Conservation (phyloP, 2,888 invertebrate species). For the Drosophila colorata region DNA sequence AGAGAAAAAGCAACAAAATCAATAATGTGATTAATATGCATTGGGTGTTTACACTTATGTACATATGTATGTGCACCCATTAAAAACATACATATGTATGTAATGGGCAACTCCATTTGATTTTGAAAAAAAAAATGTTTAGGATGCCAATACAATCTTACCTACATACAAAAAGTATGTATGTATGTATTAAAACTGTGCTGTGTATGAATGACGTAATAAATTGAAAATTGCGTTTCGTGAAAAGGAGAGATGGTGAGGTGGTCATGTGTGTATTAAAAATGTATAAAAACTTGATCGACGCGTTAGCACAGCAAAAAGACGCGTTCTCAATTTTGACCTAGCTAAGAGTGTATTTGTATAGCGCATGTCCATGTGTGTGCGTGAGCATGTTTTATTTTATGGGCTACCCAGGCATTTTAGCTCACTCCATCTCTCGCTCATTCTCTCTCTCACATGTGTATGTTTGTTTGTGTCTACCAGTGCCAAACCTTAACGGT, state of each 20-base stretch:
- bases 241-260: slow-evolving; percentile 5
- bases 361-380: slow-evolving; percentile 14
- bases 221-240: slow-evolving; percentile 1
- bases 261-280: background rate
- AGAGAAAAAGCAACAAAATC: slow-evolving; percentile 13
- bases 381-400: background rate
- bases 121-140: background rate
- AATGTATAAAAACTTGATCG: slow-evolving; percentile 21
- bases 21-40: slow-evolving; percentile 17
- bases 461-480: background rate
- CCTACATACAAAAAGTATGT: background rate
- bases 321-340: slow-evolving; percentile 20
- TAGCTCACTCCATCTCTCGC: background rate
- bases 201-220: slow-evolving; percentile 43
- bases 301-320: slow-evolving; percentile 3
- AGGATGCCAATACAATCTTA: slow-evolving; percentile 8
- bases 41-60: background rate
- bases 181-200: slow-evolving; percentile 11
- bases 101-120: background rate
- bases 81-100: background rate
- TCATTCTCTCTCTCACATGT: background rate
- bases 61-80: background rate
- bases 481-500: background rate
- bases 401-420: background rate
- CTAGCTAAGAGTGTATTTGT: slow-evolving; percentile 8